These are phyloP conservation scores for Lycodopsis pacificus DNA, from an alignment of 2,797 vertebrate genomes.

Conservation along the genomic window DNA sequence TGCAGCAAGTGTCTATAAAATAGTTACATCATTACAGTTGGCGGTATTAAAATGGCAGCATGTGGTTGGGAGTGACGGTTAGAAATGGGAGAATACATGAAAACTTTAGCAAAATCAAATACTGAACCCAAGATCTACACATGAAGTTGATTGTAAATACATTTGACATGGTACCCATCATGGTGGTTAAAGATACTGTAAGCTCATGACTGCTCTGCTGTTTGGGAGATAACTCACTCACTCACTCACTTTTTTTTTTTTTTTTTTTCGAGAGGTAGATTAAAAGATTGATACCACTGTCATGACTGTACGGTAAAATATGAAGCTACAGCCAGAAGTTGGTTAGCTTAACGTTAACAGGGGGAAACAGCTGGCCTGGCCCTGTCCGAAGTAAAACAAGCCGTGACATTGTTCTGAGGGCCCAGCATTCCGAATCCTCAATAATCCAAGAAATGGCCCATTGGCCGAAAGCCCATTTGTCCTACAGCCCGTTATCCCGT, in stretches of 20 bases:
- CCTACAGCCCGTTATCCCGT: too few relatives aligned
- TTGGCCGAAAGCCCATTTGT: too few relatives aligned
- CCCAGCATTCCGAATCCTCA: background rate
- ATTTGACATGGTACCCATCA: constrained; percentile 22
- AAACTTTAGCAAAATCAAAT: constrained; percentile 45
- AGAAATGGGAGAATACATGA: constrained; percentile 40
- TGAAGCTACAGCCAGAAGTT: background rate
- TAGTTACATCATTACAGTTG: constrained; percentile 65
- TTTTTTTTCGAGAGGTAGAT: background rate
- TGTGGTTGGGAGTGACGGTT: constrained; percentile 58
- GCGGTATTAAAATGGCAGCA: constrained; percentile 49
- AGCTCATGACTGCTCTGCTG: background rate
- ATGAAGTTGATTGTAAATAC: constrained; percentile 21
- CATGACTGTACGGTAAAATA: background rate
- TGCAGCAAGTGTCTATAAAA: constrained; percentile 69
- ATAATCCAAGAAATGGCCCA: too few relatives aligned
- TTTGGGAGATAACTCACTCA: background rate
- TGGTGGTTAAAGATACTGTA: constrained; percentile 21
- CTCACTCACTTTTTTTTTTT: background rate
- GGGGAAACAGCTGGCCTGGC: background rate
- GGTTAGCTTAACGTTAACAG: background rate
- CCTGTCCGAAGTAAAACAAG: background rate
- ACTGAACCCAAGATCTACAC: constrained; percentile 33
- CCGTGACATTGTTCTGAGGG: too few relatives aligned
- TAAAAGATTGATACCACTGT: background rate